Conservation (phyloP, 1,140 invertebrate genomes). For the Ruditapes philippinarum region DNA sequence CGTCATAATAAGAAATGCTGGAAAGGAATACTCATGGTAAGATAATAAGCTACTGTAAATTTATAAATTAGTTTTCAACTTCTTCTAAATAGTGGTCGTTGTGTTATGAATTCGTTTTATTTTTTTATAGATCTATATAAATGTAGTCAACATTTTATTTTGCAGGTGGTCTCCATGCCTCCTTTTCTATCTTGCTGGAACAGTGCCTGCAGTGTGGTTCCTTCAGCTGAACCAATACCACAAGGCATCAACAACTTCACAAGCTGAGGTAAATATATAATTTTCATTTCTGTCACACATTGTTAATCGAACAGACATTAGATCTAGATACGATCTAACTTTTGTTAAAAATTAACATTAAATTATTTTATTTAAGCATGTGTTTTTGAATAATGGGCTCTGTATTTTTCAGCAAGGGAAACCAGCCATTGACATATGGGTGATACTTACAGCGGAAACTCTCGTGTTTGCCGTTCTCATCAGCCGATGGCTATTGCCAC, state of each 20-base stretch:
- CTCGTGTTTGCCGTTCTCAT: conserved; percentile 95
- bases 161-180: conserved; percentile 79
- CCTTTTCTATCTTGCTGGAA: conserved; percentile 75
- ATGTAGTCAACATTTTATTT: too few relatives aligned
- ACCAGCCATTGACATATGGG: conserved; percentile 65
- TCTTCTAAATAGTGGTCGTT: too few relatives aligned
- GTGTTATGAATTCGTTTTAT: too few relatives aligned
- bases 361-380: too few relatives aligned
- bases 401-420: background rate
- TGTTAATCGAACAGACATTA: too few relatives aligned
- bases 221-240: conserved; percentile 73
- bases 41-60: background rate
- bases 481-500: conserved; percentile 94
- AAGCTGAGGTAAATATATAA: too few relatives aligned
- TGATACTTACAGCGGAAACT: conserved; percentile 92
- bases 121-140: too few relatives aligned
- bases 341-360: too few relatives aligned
- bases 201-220: conserved; percentile 78
- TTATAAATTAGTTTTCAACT: too few relatives aligned
- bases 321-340: too few relatives aligned
- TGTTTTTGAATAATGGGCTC: too few relatives aligned
- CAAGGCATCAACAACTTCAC: background rate
- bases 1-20: conserved; percentile 67
- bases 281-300: too few relatives aligned
- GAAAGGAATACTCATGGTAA: conserved; percentile 74